A percentile compares a stretch with the other conserved stretches of the same genome.
These are phyloP conservation scores for Neolamprologus fasciatus DNA, from an alignment of 2,113 vertebrate species.

Conservation along the genomic window DNA sequence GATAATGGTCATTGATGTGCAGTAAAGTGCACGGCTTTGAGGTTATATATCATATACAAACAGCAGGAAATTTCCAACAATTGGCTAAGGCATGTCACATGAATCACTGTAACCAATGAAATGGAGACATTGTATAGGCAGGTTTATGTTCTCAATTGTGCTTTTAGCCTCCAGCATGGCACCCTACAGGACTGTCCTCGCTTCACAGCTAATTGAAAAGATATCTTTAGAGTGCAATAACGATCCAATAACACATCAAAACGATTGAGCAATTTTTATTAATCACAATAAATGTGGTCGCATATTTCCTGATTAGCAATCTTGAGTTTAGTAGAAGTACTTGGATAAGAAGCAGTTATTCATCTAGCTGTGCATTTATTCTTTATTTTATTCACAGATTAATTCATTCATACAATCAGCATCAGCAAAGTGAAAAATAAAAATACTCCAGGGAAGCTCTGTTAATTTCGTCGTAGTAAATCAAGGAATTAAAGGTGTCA, in stretches of 20 bases:
- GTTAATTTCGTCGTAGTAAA: background rate
- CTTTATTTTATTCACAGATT: background rate
- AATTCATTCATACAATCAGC: background rate
- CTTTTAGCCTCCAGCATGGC: constrained; percentile 52
- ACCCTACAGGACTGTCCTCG: constrained; percentile 30
- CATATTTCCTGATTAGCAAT: background rate
- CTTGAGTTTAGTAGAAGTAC: background rate
- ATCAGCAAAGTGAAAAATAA: background rate
- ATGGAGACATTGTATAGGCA: constrained; percentile 43
- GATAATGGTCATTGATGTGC: constrained; percentile 35
- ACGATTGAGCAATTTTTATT: background rate
- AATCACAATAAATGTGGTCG: constrained; percentile 16
- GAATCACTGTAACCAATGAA: constrained; percentile 55
- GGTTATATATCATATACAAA: constrained; percentile 31
- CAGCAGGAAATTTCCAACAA: constrained; percentile 33
- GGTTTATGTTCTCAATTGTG: constrained; percentile 51
- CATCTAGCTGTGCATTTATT: background rate
- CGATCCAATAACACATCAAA: constrained; percentile 27
- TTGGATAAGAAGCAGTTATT: background rate
- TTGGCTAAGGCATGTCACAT: constrained; percentile 43
- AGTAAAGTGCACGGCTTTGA: constrained; percentile 11
- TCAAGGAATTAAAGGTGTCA: background rate
- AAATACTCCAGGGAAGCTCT: background rate
- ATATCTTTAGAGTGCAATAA: constrained; percentile 43
- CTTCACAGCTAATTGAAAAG: constrained; percentile 58